A percentile compares a stretch with the other conserved stretches of the same genome.
These are phyloP conservation scores for Ceratitis capitata DNA, from an alignment of 1,140 invertebrate genomes.

Conservation along the genomic window DNA sequence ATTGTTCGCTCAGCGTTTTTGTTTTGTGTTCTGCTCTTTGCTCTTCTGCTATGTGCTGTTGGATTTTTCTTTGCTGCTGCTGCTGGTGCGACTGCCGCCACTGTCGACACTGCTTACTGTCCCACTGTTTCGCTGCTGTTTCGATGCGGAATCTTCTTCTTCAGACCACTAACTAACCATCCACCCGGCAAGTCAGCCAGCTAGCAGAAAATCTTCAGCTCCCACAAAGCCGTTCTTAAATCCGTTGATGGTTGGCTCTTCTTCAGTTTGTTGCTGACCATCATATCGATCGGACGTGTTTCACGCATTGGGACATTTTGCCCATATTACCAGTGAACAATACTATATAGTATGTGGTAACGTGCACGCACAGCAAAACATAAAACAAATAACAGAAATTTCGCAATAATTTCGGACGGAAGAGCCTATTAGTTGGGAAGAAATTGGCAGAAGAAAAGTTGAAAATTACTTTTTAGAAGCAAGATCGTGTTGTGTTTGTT, in stretches of 20 bases:
- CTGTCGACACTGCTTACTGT: constrained; percentile 42
- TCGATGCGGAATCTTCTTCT: not conserved
- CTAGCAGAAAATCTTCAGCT: constrained; percentile 13
- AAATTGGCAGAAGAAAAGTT: not conserved
- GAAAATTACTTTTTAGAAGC: not conserved
- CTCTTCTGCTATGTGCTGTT: not conserved
- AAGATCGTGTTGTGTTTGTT: not conserved
- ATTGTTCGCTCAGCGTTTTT: not conserved
- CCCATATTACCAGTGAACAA: not conserved
- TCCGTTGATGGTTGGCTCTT: constrained; percentile 64
- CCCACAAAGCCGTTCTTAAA: constrained; percentile 57
- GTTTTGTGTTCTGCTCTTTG: not conserved
- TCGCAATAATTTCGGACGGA: not conserved
- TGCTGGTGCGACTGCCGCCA: constrained; percentile 44
- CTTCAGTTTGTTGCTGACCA: constrained; percentile 66
- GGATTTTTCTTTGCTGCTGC: constrained; percentile 42
- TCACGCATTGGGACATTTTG: constrained; percentile 44
- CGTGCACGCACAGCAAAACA: not conserved
- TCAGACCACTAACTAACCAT: not conserved
- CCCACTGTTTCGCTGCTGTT: not conserved
- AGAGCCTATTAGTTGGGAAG: not conserved
- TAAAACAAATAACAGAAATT: constrained; percentile 8
- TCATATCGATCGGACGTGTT: constrained; percentile 64
- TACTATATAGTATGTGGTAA: not conserved
- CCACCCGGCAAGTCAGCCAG: constrained; percentile 21